Evolutionary conservation across 2,888 invertebrate genomes (phyloP).

Genomic region (Falcaria lacertinaria): DNA sequence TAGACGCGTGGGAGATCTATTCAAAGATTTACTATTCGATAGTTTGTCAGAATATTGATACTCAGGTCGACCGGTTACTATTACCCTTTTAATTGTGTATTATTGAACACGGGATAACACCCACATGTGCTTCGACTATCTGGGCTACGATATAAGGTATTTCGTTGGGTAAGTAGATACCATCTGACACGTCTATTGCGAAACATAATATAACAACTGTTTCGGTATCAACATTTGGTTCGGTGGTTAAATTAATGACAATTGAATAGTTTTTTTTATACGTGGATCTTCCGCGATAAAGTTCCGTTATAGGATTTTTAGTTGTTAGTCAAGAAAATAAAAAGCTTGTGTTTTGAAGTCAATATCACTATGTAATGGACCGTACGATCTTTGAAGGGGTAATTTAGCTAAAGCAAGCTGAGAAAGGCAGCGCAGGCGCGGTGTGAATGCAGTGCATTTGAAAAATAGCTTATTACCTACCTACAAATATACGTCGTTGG

Average conservation of each 20-base stretch:
- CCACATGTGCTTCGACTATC: constrained; percentile 30
- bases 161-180: too few relatives aligned
- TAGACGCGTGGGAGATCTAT: constrained; percentile 51
- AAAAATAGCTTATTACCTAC: constrained; percentile 54
- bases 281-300: background rate
- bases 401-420: constrained; percentile 24
- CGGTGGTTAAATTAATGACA: background rate
- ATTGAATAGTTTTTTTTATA: background rate
- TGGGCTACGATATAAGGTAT: constrained; percentile 26
- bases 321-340: background rate
- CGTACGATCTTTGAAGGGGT: too few relatives aligned
- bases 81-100: constrained; percentile 62
- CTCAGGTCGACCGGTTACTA: constrained; percentile 25
- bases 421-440: constrained; percentile 24
- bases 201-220: constrained; percentile 17
- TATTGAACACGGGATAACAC: constrained; percentile 38
- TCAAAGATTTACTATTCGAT: constrained; percentile 38
- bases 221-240: background rate
- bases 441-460: constrained; percentile 36
- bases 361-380: too few relatives aligned
- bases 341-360: background rate
- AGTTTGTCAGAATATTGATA: constrained; percentile 32
- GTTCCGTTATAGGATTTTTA: background rate
- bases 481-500: constrained; percentile 32
- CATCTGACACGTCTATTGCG: constrained; percentile 3